Evolutionary conservation across 2,888 invertebrate species (phyloP), one percentile per base, ranked within the genome.

Genomic region (Pristionchus japonicus): DNA sequence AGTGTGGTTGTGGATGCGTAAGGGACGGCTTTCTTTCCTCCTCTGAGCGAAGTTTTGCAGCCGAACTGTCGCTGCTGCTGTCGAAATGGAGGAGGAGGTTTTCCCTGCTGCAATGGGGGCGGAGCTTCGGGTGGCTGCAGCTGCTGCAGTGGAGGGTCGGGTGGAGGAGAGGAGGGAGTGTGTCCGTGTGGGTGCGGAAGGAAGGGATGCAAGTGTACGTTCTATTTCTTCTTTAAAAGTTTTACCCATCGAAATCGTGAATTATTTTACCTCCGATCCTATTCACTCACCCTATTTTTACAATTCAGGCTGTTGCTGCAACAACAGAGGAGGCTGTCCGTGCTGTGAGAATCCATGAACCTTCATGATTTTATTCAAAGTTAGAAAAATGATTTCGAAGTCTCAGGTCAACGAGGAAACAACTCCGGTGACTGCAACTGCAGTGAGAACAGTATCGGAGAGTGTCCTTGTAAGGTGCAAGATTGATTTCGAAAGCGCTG

Each of bases 121-220:
- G 74, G 74, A 20, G 74, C 37, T 7, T 74, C 37, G 37, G 27
- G 23, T 47, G 40, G 77, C 43, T 77, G 77, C 77, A 43, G n/a
- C 43, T 77, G 77, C 77, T 27, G 74, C 37, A 43, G 40, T 43
- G n/a, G 43, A 40, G 74, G n/a, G 34, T 34, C 70, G 40, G 40
- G 47, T 43, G 77, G 77, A 34, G 77, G n/a, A 47, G 77, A 77
- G 27, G 77, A 77, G n/a, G 77, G 43, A 27, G 34, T 77, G 43
- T 77, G 77, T 47, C 43, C 43, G 11, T 77, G 77, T 43, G 77
- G 77, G 47, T 77, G 77, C 47, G 77, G 77, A n/a, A 77, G 77
- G 47, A 77, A 77, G 77, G 77, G 77, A n/a, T 77, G 77, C 77
- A 77, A 77, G 47, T 77, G 77, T n/a, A n/a, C n/a, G n/a, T n/a